These are phyloP conservation scores for Clunio marinus DNA, from an alignment of 2,888 invertebrate species.

Conservation along the genomic window DNA sequence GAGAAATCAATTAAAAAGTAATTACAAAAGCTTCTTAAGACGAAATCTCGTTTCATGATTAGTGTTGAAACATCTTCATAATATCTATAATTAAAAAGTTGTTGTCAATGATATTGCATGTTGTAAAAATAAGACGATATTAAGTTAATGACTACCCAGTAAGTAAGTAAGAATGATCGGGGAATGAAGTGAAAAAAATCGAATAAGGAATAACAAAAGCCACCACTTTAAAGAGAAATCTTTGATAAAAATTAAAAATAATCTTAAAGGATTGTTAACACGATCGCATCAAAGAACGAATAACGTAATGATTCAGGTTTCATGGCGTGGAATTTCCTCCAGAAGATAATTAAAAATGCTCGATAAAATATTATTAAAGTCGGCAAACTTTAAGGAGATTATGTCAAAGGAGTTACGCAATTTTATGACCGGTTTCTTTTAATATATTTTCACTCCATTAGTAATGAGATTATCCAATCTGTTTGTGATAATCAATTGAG, in stretches of 20 bases:
- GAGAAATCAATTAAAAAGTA: conserved; percentile 16
- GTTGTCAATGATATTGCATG: background rate
- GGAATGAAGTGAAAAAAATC: too few species aligned
- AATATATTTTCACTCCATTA: background rate
- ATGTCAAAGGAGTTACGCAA: conserved; percentile 15
- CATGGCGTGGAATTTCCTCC: conserved; percentile 18
- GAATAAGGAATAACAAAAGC: too few species aligned
- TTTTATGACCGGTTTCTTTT: background rate
- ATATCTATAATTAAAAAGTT: background rate
- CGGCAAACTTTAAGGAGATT: conserved; percentile 12
- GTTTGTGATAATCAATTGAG: too few species aligned
- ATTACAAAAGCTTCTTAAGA: background rate
- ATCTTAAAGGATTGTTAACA: conserved; percentile 6
- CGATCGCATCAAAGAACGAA: background rate
- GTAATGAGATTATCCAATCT: too few species aligned
- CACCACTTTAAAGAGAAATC: too few species aligned
- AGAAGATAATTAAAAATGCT: conserved; percentile 9
- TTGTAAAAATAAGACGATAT: too few species aligned
- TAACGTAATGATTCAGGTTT: conserved; percentile 6
- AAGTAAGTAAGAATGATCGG: too few species aligned
- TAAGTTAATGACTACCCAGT: too few species aligned
- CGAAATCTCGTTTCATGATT: background rate
- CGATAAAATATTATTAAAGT: conserved; percentile 1
- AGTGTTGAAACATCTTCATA: background rate
- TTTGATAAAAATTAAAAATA: background rate